Evolutionary conservation across 2,797 vertebrate species (phyloP).

Genomic region (Hoplostethus atlanticus): DNA sequence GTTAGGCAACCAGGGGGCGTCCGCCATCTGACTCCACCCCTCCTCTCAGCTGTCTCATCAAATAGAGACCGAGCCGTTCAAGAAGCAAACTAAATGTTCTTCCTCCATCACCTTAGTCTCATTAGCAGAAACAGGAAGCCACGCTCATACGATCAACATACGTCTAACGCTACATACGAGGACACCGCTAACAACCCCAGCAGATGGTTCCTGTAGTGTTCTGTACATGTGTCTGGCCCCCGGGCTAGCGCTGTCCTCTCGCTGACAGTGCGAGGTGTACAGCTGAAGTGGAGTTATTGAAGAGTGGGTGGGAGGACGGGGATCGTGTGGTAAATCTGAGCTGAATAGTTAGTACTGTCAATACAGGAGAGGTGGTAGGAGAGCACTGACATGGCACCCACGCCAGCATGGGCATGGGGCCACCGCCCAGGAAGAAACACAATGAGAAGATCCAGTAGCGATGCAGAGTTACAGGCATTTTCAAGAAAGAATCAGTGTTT

Average conservation of each 20-base stretch:
- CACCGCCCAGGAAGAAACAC: slow-evolving; percentile 9
- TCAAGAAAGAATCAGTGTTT: background rate
- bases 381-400: background rate
- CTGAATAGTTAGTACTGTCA: slow-evolving; percentile 3
- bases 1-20: slow-evolving; percentile 63
- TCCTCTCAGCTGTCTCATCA: slow-evolving; percentile 53
- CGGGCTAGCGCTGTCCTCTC: slow-evolving; percentile 50
- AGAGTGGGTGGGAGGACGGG: slow-evolving; percentile 3
- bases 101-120: background rate
- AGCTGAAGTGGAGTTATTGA: slow-evolving; percentile 19
- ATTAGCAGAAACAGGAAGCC: slow-evolving; percentile 5
- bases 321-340: slow-evolving; percentile 1
- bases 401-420: background rate
- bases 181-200: slow-evolving; percentile 21
- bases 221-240: slow-evolving; percentile 48
- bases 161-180: slow-evolving; percentile 15
- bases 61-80: slow-evolving; percentile 38
- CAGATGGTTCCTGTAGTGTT: slow-evolving; percentile 51
- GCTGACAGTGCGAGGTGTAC: slow-evolving; percentile 36
- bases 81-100: slow-evolving; percentile 26
- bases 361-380: slow-evolving; percentile 1
- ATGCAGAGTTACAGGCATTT: slow-evolving; percentile 9
- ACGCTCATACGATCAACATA: slow-evolving; percentile 1
- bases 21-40: slow-evolving; percentile 63
- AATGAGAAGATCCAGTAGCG: background rate